phyloP scores from a whole-genome alignment of 2,797 vertebrate genomes.

The Adelosebastes latens region DNA sequence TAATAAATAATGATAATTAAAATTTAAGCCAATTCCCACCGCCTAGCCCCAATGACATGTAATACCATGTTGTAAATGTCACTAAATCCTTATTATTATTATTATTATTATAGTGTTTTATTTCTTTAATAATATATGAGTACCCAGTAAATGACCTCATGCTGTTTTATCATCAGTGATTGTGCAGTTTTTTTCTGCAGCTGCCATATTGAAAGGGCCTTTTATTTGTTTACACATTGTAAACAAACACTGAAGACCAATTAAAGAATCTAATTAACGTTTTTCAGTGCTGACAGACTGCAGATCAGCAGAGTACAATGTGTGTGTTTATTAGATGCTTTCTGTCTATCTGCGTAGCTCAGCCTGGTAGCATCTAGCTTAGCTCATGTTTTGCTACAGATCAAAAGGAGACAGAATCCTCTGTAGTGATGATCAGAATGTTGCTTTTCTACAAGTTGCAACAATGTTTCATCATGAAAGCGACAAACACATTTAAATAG shows the following conservation, averaged over 20 bases:
- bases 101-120: not conserved
- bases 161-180: constrained; percentile 16
- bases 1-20: not conserved
- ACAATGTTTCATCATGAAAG: not conserved
- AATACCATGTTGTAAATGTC: not conserved
- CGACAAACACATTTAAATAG: not conserved
- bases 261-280: not conserved
- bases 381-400: constrained; percentile 2
- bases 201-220: not conserved
- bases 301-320: not conserved
- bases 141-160: constrained; percentile 2
- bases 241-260: not conserved
- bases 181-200: constrained; percentile 13
- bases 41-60: too few relatives aligned
- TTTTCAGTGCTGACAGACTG: not conserved
- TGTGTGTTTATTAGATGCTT: not conserved
- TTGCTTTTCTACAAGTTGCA: not conserved
- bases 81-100: not conserved
- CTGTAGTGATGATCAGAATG: not conserved
- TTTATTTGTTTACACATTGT: not conserved
- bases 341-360: not conserved
- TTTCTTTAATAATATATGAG: not conserved
- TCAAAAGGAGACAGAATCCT: not conserved
- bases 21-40: not conserved
- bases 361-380: constrained; percentile 16